Conservation (phyloP, 2,113 vertebrate genomes). For the Blennius ocellaris region DNA sequence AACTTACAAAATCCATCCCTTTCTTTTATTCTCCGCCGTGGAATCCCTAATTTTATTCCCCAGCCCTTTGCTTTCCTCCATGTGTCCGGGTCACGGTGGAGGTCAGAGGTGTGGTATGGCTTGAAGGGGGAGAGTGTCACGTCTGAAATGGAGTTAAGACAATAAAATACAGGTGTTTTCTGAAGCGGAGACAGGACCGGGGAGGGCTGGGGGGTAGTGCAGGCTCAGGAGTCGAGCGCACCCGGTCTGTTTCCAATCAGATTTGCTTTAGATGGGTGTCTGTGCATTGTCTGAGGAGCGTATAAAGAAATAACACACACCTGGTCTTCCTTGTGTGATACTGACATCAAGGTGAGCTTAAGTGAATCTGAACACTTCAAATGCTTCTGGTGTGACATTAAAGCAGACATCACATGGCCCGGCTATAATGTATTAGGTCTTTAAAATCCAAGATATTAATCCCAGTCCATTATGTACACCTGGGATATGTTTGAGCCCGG, state of each 20-base stretch:
- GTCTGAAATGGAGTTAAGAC: slow-evolving; percentile 63
- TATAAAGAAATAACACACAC: slow-evolving; percentile 20
- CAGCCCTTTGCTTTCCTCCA: neutral
- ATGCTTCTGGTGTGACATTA: slow-evolving; percentile 4
- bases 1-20: slow-evolving; percentile 21
- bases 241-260: slow-evolving; percentile 72
- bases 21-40: slow-evolving; percentile 11
- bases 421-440: slow-evolving; percentile 18
- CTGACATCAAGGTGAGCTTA: neutral
- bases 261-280: slow-evolving; percentile 37
- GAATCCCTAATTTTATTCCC: slow-evolving; percentile 22
- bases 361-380: slow-evolving; percentile 10
- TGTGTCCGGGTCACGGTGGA: slow-evolving; percentile 37
- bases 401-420: slow-evolving; percentile 31
- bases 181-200: slow-evolving; percentile 27
- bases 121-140: slow-evolving; percentile 38
- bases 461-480: slow-evolving; percentile 30
- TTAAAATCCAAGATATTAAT: slow-evolving; percentile 22
- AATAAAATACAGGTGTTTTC: slow-evolving; percentile 82
- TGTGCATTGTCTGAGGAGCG: slow-evolving; percentile 8
- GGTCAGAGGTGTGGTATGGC: slow-evolving; percentile 54
- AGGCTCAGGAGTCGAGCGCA: slow-evolving; percentile 24
- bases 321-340: slow-evolving; percentile 8
- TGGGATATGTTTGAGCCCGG: slow-evolving; percentile 21
- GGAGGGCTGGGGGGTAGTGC: slow-evolving; percentile 1